phyloP scores from a whole-genome alignment of 2,888 invertebrate species.

The Listrodromus nycthemerus region DNA sequence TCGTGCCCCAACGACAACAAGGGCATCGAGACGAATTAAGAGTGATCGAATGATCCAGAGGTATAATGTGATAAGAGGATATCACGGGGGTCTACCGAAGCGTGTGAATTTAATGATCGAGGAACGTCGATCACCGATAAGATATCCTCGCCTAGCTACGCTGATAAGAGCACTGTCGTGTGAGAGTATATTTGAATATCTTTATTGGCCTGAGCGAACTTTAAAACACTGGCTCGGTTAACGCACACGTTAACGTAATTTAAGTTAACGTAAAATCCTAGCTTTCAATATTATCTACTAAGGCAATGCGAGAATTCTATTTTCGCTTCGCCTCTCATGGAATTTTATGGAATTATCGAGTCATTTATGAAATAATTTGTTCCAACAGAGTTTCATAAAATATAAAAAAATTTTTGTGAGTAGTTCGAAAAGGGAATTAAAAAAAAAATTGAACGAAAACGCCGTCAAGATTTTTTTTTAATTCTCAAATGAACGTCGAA shows the following conservation, averaged over 20 bases:
- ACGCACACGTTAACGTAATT: background rate
- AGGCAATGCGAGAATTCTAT: too few species aligned
- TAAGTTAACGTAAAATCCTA: too few species aligned
- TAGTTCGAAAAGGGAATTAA: too few species aligned
- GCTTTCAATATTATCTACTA: too few species aligned
- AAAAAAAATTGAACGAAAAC: background rate
- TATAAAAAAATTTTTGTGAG: too few species aligned
- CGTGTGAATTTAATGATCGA: conserved; percentile 45
- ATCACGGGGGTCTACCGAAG: conserved; percentile 8
- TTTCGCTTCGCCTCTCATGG: too few species aligned
- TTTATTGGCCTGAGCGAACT: conserved; percentile 33
- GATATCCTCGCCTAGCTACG: conserved; percentile 50
- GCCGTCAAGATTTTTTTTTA: background rate
- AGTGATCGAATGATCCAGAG: conserved; percentile 36
- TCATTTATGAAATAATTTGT: too few species aligned
- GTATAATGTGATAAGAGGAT: conserved; percentile 6
- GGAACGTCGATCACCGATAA: conserved; percentile 55
- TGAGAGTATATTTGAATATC: conserved; percentile 47
- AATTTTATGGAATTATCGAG: too few species aligned
- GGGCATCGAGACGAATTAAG: background rate
- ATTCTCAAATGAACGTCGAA: background rate
- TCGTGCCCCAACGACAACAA: background rate
- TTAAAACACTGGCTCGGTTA: background rate
- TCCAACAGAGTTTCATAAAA: too few species aligned
- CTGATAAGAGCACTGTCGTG: conserved; percentile 51